phyloP scores from a whole-genome alignment of 2,113 vertebrate genomes.

The Varanus komodoensis region DNA sequence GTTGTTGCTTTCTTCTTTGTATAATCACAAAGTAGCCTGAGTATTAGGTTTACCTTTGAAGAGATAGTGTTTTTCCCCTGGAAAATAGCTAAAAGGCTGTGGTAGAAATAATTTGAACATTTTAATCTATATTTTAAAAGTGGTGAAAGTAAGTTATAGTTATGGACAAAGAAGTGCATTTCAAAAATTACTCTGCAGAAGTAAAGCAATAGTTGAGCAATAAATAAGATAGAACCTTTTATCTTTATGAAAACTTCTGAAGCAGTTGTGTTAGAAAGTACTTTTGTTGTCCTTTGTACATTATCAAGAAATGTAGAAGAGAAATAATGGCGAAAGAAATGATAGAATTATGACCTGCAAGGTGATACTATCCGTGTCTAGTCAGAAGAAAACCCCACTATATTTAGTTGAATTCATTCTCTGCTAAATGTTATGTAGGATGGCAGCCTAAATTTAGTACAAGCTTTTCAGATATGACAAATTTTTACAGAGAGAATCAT shows the following conservation, averaged over 20 bases:
- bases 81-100: not conserved
- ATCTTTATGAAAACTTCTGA: not conserved
- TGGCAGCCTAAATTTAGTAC: not conserved
- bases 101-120: not conserved
- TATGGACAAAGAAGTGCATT: accelerated
- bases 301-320: not conserved
- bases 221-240: not conserved
- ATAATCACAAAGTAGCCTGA: not conserved
- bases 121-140: not conserved
- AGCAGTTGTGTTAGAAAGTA: not conserved
- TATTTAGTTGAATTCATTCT: no score
- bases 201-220: not conserved
- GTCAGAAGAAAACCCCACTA: not conserved
- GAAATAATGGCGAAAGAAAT: not conserved
- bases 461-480: not conserved
- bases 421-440: not conserved
- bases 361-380: not conserved
- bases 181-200: slow-evolving; percentile 12
- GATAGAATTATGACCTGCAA: no score
- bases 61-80: not conserved
- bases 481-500: not conserved
- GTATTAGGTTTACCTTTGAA: not conserved
- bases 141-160: not conserved
- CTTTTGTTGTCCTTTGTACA: not conserved
- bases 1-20: not conserved